phyloP scores from a whole-genome alignment of 2,888 invertebrate species.

The Venustoraphidia nigricollis region DNA sequence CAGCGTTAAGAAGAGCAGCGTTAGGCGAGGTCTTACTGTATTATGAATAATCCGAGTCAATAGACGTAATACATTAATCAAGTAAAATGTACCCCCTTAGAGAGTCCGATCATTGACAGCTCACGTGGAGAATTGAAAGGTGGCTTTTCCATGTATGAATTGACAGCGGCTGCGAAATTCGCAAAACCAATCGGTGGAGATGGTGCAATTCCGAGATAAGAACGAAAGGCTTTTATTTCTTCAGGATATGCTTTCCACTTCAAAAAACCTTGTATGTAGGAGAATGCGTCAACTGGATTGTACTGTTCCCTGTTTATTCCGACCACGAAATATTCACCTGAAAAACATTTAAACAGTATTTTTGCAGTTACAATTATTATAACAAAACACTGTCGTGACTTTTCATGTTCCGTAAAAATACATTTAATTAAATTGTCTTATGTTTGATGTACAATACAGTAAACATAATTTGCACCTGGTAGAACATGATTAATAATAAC shows the following conservation, averaged over 20 bases:
- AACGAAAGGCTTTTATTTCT: constrained; percentile 56
- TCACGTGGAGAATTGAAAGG: constrained; percentile 61
- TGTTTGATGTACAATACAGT: too few species aligned
- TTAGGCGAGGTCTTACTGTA: too few species aligned
- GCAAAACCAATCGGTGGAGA: constrained; percentile 57
- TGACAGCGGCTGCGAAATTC: constrained; percentile 60
- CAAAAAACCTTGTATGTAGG: constrained; percentile 65
- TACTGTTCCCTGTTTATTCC: constrained; percentile 85
- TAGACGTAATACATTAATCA: too few species aligned
- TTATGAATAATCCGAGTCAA: too few species aligned
- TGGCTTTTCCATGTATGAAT: constrained; percentile 65
- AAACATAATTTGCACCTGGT: too few species aligned
- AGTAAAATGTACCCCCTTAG: too few species aligned
- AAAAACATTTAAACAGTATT: constrained; percentile 9
- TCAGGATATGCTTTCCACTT: constrained; percentile 41
- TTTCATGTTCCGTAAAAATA: too few species aligned
- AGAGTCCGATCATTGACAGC: too few species aligned
- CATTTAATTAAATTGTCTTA: too few species aligned
- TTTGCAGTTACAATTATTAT: neutral
- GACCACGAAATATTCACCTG: constrained; percentile 88
- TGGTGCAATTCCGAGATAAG: constrained; percentile 71
- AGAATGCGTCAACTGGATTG: constrained; percentile 57
- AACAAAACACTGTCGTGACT: too few species aligned
- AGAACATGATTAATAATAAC: too few species aligned
- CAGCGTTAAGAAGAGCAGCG: too few species aligned